These are phyloP conservation scores for Porites australiensis DNA, from an alignment of 64 coral and sea anemone genomes.

Conservation along the genomic window DNA sequence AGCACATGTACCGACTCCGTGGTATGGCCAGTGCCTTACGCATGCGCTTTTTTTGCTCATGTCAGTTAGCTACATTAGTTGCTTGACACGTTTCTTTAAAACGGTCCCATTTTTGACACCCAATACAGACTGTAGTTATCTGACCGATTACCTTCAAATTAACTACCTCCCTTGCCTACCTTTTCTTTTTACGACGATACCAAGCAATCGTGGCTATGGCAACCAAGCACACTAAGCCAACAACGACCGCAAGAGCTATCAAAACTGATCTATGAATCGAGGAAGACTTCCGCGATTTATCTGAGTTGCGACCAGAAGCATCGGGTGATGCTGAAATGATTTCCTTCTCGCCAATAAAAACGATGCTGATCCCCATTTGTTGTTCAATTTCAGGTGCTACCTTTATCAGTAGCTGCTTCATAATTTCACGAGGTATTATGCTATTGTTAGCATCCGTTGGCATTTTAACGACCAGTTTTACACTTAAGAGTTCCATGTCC, in stretches of 20 bases:
- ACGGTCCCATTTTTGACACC: no score
- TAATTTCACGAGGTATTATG: background rate
- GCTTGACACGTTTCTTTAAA: no score
- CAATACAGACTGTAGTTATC: no score
- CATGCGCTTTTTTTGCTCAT: no score
- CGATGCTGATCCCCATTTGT: background rate
- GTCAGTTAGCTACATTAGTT: no score
- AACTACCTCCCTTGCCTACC: background rate
- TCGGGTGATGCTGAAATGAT: background rate
- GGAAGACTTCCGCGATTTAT: background rate
- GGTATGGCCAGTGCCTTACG: no score
- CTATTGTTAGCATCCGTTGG: background rate
- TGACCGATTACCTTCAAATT: no score
- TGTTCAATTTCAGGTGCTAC: constrained; percentile 4
- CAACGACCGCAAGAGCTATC: background rate
- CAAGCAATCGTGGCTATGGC: background rate
- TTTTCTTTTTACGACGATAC: background rate
- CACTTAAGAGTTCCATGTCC: constrained; percentile 6
- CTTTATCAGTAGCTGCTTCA: background rate
- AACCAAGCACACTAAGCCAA: background rate
- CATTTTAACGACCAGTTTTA: background rate
- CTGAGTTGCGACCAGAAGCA: constrained; percentile 8
- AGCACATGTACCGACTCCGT: no score
- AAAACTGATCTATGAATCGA: background rate
- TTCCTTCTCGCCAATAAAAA: background rate